Conservation (phyloP, 2,113 vertebrate genomes). For the Mobula birostris region DNA sequence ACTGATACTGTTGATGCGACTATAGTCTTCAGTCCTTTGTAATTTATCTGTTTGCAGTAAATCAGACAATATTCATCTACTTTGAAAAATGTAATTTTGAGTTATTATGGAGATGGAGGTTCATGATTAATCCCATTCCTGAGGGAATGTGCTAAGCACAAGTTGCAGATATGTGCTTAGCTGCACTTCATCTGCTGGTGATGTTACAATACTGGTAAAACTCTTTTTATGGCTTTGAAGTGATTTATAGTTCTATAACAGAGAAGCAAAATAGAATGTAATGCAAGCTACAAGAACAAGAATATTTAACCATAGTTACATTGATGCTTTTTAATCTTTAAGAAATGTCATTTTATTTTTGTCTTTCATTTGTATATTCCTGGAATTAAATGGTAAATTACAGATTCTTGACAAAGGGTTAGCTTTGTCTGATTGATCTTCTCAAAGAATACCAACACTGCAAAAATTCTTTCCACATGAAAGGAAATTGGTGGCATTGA, state of each 20-base stretch:
- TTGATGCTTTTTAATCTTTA: neutral
- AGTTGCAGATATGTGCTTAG: constrained; percentile 38
- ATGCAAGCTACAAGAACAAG: constrained; percentile 39
- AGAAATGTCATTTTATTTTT: neutral
- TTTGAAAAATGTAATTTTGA: constrained; percentile 34
- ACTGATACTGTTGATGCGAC: constrained; percentile 34
- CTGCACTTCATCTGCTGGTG: constrained; percentile 43
- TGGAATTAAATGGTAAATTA: neutral
- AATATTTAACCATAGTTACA: constrained; percentile 30
- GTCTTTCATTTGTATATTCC: neutral
- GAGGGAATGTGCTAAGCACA: constrained; percentile 37
- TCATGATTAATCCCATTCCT: constrained; percentile 43
- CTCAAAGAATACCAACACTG: neutral
- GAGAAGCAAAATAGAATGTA: constrained; percentile 41
- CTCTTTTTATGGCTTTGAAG: constrained; percentile 37
- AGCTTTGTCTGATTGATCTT: neutral
- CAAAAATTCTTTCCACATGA: neutral
- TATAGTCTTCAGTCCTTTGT: constrained; percentile 43
- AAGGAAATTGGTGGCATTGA: neutral
- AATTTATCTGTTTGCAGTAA: constrained; percentile 40
- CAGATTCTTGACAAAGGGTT: neutral
- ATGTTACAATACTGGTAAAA: constrained; percentile 40
- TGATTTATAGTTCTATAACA: constrained; percentile 41
- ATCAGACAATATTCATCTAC: constrained; percentile 36
- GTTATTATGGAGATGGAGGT: constrained; percentile 41